Base-by-base conservation (phyloP, 2,797 vertebrate species). In the Paramormyrops hopkinsi region DNA sequence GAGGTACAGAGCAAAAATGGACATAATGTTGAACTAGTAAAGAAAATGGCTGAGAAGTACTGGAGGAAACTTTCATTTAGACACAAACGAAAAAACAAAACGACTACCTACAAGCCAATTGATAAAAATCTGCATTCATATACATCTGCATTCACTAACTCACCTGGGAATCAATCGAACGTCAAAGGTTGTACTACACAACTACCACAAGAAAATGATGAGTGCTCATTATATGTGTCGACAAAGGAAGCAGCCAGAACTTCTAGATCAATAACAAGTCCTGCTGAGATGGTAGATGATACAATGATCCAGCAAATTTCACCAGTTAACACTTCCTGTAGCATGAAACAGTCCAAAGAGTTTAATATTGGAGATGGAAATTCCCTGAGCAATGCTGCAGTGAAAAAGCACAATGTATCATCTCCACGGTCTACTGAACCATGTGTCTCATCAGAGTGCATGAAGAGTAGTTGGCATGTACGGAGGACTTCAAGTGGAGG, bases 31-130 rank as follows among this genome's bases (percentile, higher is more conserved):
- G 62, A 51, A 88, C 62, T 88, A 14, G 88, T 88, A 8, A 84
- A 84, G 59, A 65, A 83, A 25, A 25, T 90, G 89, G 86, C 87
- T 29, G 89, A 88, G 44, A 90, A 56, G 62, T 90, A 90, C 56
- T 17, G 83, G 44, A 62, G 82, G 46, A 44, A 82, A 87, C 84
- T 88, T 46, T 88, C 56, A 14, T 0, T 89, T 88, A 37, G 41
- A 44, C 6, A 90, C 5, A 65, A 73, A 88, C 22, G 12, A 37
- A 73, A 12, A 84, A 46, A 33, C 41, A 41, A 65, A 76, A 83
- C 5, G 5, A 59, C 17, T 51, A 19, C 41, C 29, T 17, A 79
- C 73, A 46, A 84, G 19, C 17, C 41, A 14, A 19, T 22, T 48
- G 44, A 51, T n/a, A n/a, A 82, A 14, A 82, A 25, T 83, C 4